Evolutionary conservation across 2,113 vertebrate species (phyloP).

Genomic region (Callorhinus ursinus): DNA sequence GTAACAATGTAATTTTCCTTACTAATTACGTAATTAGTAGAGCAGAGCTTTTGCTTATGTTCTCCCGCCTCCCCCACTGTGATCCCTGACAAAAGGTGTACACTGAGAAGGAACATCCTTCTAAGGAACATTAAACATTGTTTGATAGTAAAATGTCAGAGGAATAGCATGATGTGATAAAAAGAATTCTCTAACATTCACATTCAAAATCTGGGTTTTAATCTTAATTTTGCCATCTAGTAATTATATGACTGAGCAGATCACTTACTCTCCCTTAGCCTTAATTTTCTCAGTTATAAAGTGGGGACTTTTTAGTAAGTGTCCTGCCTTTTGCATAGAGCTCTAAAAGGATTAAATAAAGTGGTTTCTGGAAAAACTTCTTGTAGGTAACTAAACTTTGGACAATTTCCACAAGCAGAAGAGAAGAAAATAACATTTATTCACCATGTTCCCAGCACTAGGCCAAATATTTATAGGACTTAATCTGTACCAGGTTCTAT

Average conservation of each 20-base stretch:
- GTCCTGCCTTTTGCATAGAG: not conserved
- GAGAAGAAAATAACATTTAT: conserved; percentile 26
- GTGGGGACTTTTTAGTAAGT: not conserved
- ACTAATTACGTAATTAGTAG: not conserved
- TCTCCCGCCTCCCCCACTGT: not conserved
- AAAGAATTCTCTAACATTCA: not conserved
- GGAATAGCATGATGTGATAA: not conserved
- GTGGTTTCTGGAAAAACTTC: not conserved
- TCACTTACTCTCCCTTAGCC: not conserved
- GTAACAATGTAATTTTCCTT: not conserved
- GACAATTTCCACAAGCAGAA: not conserved
- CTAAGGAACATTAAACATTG: not conserved
- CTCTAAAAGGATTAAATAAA: not conserved
- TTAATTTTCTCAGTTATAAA: conserved; percentile 4
- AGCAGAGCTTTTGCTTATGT: not conserved
- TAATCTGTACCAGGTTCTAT: not conserved
- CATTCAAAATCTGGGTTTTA: not conserved
- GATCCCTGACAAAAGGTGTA: not conserved
- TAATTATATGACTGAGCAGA: not conserved
- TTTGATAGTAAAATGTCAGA: not conserved
- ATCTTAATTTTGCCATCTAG: not conserved
- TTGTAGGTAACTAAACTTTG: not conserved
- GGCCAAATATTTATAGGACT: not conserved
- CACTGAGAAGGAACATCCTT: conserved; percentile 12
- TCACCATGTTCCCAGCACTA: not conserved